Conservation (phyloP, 2,888 invertebrate genomes). For the Trissolcus brochymenae region DNA sequence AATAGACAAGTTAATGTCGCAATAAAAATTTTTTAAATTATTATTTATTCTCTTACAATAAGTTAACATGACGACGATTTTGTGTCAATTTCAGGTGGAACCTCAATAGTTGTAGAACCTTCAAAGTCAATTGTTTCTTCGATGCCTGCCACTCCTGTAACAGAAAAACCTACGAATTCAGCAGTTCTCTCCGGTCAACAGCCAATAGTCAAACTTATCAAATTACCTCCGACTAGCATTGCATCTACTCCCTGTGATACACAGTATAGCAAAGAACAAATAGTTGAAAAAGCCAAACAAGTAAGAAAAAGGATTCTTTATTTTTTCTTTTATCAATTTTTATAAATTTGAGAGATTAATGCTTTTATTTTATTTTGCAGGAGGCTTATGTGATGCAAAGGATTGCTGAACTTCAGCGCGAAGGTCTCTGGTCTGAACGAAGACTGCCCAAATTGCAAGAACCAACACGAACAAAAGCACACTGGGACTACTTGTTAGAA, state of each 20-base stretch:
- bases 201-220: conserved; percentile 72
- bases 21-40: not conserved
- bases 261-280: conserved; percentile 82
- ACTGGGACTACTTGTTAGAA: conserved; percentile 99
- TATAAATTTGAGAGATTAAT: too few relatives aligned
- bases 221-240: conserved; percentile 66
- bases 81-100: conserved; percentile 77
- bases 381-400: conserved; percentile 96
- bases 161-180: conserved; percentile 60
- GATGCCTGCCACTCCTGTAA: conserved; percentile 67
- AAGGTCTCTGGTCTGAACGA: conserved; percentile 96
- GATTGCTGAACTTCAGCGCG: conserved; percentile 92
- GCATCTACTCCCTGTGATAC: conserved; percentile 66
- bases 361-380: conserved; percentile 68
- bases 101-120: conserved; percentile 69
- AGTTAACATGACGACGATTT: not conserved
- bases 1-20: conserved; percentile 34
- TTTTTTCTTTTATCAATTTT: too few relatives aligned
- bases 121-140: conserved; percentile 66
- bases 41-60: not conserved
- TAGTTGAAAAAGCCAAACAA: conserved; percentile 91
- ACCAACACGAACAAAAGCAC: conserved; percentile 92
- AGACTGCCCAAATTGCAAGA: conserved; percentile 94
- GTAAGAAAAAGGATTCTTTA: conserved; percentile 68
- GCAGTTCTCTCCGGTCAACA: conserved; percentile 58